These are phyloP conservation scores for Drosophila virilis DNA, from an alignment of 1,140 invertebrate species.

Conservation along the genomic window DNA sequence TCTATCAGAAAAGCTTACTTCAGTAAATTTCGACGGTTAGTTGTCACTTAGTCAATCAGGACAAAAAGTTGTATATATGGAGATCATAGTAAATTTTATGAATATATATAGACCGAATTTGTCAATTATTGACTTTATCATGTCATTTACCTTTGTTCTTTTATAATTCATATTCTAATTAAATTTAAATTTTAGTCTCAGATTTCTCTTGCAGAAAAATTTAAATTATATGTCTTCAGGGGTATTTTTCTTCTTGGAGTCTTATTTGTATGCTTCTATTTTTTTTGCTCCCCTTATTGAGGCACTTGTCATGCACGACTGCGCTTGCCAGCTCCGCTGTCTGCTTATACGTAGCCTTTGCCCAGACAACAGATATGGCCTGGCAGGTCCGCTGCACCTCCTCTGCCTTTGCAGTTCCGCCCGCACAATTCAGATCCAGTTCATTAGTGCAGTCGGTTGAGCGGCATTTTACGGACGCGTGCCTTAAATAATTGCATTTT, in stretches of 20 bases:
- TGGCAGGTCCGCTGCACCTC: background rate
- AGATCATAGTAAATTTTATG: too few relatives aligned
- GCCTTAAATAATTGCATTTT: constrained; percentile 81
- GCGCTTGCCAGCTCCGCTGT: constrained; percentile 25
- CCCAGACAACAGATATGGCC: constrained; percentile 11
- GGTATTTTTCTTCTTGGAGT: background rate
- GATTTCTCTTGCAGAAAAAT: background rate
- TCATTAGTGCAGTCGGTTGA: constrained; percentile 79
- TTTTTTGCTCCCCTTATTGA: constrained; percentile 4
- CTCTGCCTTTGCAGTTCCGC: background rate
- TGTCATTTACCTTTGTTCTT: too few relatives aligned
- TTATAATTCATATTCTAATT: too few relatives aligned
- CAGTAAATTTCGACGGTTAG: too few relatives aligned
- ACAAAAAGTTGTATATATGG: too few relatives aligned
- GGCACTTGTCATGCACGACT: constrained; percentile 64
- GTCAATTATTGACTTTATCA: too few relatives aligned
- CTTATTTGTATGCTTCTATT: background rate
- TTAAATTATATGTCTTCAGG: background rate
- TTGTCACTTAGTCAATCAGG: too few relatives aligned
- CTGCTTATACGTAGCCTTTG: background rate
- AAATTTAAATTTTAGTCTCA: too few relatives aligned
- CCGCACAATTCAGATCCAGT: constrained; percentile 55
- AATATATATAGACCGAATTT: too few relatives aligned
- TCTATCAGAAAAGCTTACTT: too few relatives aligned
- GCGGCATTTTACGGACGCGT: constrained; percentile 79